These are phyloP conservation scores for Euglossa dilemma DNA, from an alignment of 1,140 invertebrate species.

Conservation along the genomic window DNA sequence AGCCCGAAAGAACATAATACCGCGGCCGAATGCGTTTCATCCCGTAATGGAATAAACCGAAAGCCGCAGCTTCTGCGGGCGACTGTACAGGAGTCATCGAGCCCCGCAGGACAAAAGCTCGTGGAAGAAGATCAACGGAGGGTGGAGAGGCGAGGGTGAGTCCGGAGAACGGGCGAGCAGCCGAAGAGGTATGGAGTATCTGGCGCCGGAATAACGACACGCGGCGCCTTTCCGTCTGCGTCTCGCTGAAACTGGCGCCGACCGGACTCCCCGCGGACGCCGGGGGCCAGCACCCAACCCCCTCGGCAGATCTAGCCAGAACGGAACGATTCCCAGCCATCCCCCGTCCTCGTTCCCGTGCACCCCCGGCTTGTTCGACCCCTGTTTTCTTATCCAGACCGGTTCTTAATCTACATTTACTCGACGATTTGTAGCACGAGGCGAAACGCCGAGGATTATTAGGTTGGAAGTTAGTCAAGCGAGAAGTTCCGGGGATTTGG, in stretches of 20 bases:
- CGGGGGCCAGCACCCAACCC: slow-evolving; percentile 2
- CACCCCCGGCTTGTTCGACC: neutral
- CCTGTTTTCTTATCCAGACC: neutral
- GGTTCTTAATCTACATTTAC: no score
- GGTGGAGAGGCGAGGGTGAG: neutral
- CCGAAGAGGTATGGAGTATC: slow-evolving; percentile 43
- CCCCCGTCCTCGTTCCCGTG: neutral
- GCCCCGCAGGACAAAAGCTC: slow-evolving; percentile 2
- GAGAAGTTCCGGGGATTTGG: no score
- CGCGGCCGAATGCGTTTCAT: neutral
- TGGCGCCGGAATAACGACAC: slow-evolving; percentile 65
- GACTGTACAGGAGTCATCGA: slow-evolving; percentile 19
- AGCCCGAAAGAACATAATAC: no score
- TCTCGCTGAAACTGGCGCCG: slow-evolving; percentile 67
- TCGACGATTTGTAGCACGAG: no score
- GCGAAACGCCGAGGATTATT: no score
- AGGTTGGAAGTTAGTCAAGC: no score
- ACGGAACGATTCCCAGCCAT: slow-evolving; percentile 3
- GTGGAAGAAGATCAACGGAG: slow-evolving; percentile 32
- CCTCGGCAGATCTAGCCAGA: slow-evolving; percentile 5
- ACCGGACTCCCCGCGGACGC: slow-evolving; percentile 49
- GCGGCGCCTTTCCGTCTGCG: slow-evolving; percentile 67
- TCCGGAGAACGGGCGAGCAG: neutral
- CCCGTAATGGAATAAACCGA: neutral
- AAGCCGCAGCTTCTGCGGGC: neutral